Evolutionary conservation across 2,888 invertebrate species (phyloP), one percentile per base, ranked within the genome.

Genomic region (Callimorpha dominula): DNA sequence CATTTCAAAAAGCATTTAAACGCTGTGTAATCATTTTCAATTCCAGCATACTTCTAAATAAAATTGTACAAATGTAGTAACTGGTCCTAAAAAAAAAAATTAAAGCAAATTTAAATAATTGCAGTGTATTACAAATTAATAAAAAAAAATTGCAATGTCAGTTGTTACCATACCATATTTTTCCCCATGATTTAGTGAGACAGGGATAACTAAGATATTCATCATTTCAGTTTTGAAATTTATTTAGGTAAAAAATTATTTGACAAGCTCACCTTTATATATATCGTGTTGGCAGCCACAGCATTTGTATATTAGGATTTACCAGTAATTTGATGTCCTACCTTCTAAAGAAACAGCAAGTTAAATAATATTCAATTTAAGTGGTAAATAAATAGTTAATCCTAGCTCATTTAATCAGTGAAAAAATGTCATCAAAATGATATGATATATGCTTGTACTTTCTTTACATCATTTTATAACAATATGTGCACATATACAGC

Each of bases 181-280:
- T 80, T 91, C 92, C 89, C 90, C 91, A 92, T 70, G 91, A 79
- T 81, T 89, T 87, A 75, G 91, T 92, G 88, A 92, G 91, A 87
- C 92, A 92, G 92, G 92, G 92, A 92, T 92, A 92, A 92, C 92
- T 91, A 86, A 89, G 84, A 81, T 86, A 82, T 84, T 91, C 91
- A 92, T 92, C 93, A 91, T 91, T 85, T 72, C 4, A 6, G 14
- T 20, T 85, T 87, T 80, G 7, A 60, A 31, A 6, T 60, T 31
- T 11, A 57, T 1, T 14, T 0, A 20, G 14, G 14, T 60, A 5
- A 14, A 60, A 60, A 31, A 60, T 14, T 60, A 60, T 31, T 31
- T 31, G 60, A 31, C 20, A 31, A 43, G 11, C 12, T 60, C 14
- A 60, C 60, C 60, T 31, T 46, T 46, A 46, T 46, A 3, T 31